Percentiles rank a stretch among this genome's conserved stretches.
These are phyloP conservation scores for Andrena praecox DNA, from an alignment of 2,888 invertebrate genomes.

Conservation along the genomic window DNA sequence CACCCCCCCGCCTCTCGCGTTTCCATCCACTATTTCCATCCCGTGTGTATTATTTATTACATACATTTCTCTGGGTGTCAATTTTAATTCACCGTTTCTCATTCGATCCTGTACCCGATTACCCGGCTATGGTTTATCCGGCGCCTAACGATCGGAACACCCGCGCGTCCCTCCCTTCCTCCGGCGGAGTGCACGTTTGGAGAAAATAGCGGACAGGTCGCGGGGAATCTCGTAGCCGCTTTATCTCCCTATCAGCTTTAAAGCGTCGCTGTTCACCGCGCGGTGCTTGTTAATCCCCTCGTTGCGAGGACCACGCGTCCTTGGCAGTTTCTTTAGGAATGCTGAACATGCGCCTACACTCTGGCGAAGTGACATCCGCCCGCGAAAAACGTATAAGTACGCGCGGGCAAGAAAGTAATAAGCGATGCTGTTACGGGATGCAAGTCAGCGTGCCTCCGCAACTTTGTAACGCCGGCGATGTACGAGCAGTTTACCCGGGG, in stretches of 20 bases:
- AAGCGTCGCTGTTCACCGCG: slow-evolving; percentile 6
- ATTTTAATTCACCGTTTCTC: background rate
- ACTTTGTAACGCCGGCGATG: slow-evolving; percentile 10
- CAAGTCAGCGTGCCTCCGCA: slow-evolving; percentile 28
- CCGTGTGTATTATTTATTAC: background rate
- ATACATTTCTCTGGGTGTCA: background rate
- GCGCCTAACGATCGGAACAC: background rate
- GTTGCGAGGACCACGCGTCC: slow-evolving; percentile 34
- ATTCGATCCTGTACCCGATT: background rate
- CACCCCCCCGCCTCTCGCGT: background rate
- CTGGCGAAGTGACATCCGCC: slow-evolving; percentile 39
- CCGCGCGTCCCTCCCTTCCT: background rate
- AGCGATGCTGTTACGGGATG: slow-evolving; percentile 34
- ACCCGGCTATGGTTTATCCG: slow-evolving; percentile 23
- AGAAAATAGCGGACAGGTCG: background rate
- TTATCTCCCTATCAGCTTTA: slow-evolving; percentile 36
- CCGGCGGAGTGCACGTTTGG: background rate
- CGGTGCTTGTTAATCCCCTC: slow-evolving; percentile 42
- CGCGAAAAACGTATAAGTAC: slow-evolving; percentile 4
- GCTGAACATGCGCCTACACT: slow-evolving; percentile 53
- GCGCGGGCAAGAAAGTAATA: slow-evolving; percentile 44
- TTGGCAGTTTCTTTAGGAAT: slow-evolving; percentile 46
- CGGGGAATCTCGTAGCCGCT: slow-evolving; percentile 28
- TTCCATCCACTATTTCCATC: background rate
- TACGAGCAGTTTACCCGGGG: slow-evolving; percentile 5